Evolutionary conservation across 2,888 invertebrate genomes (phyloP), one percentile per base, ranked within the genome.

Genomic region (Ectropis crepuscularia): DNA sequence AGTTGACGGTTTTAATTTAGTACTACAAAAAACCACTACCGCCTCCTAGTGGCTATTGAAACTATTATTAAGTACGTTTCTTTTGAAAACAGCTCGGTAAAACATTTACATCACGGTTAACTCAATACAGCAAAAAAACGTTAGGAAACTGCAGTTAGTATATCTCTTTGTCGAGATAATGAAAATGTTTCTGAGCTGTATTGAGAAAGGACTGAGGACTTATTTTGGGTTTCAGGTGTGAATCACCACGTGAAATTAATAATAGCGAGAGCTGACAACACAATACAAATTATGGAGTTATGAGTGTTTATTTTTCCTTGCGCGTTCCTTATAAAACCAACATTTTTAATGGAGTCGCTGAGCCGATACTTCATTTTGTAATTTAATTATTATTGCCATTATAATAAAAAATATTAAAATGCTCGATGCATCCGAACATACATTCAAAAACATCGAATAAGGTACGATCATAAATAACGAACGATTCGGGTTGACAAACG

Each of bases 271-370:
- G 71, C 69, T 73, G 78, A 80, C 79, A 81, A 74, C 72, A 81
- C 81, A 83, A 85, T 82, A 78, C 73, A 76, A 79, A 75, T 78
- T 78, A 77, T 68, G 69, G 72, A 63, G 73, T 73, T 28, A 74
- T 73, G 74, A 75, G 69, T 77, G 75, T 77, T 74, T 75, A 80
- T 78, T 78, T 69, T 74, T 78, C 75, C 81, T 79, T 80, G 77
- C 68, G 63, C 73, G 67, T 66, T 75, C 83, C 81, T 73, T 83
- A 80, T 77, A 81, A 73, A 81, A 73, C 68, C 68, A 61, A 71
- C 73, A 77, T 80, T 78, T 79, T 79, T 77, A 78, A 79, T 79
- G 77, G 74, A 68, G 68, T 72, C 63, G 64, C 61, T 71, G 72
- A 64, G 68, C 67, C 16, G 16, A 64, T 69, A 68, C 67, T 73